phyloP scores from a whole-genome alignment of 2,113 vertebrate genomes.

The Epinephelus fuscoguttatus region DNA sequence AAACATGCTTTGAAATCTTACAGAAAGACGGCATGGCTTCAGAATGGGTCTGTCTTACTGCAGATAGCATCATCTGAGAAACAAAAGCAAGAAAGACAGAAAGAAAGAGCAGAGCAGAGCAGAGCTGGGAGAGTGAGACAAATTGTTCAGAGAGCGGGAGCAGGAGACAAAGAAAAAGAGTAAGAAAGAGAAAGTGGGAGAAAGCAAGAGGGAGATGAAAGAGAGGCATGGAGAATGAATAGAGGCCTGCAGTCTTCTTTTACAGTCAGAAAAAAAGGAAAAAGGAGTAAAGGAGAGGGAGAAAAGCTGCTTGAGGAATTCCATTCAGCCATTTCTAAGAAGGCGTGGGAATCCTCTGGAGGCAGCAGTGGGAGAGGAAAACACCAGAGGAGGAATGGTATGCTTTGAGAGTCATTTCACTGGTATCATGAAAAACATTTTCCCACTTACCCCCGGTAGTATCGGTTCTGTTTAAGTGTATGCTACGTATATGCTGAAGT shows the following conservation, averaged over 20 bases:
- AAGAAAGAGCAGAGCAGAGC: neutral
- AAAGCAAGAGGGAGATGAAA: slow-evolving; percentile 47
- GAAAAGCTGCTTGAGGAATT: slow-evolving; percentile 65
- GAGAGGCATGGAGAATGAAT: slow-evolving; percentile 43
- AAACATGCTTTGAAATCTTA: neutral
- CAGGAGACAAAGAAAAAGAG: neutral
- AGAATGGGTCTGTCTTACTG: neutral
- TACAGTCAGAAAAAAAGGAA: slow-evolving; percentile 15
- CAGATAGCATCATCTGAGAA: neutral
- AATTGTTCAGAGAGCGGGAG: too few species aligned
- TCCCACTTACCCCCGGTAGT: neutral
- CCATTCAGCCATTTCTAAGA: slow-evolving; percentile 65
- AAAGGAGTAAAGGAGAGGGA: slow-evolving; percentile 16
- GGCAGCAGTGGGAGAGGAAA: neutral
- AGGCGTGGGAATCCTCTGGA: slow-evolving; percentile 49
- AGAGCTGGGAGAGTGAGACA: neutral
- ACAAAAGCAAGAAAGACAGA: neutral
- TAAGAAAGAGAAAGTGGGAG: neutral
- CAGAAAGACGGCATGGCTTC: slow-evolving; percentile 9
- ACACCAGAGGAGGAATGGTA: slow-evolving; percentile 6
- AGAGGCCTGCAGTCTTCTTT: slow-evolving; percentile 31
- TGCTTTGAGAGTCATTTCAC: slow-evolving; percentile 19
- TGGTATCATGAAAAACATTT: neutral
- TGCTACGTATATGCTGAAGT: too few species aligned
- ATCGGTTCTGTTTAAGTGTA: too few species aligned